These are phyloP conservation scores for Coracopsis vasa DNA, from an alignment of 2,113 vertebrate species.

Conservation along the genomic window DNA sequence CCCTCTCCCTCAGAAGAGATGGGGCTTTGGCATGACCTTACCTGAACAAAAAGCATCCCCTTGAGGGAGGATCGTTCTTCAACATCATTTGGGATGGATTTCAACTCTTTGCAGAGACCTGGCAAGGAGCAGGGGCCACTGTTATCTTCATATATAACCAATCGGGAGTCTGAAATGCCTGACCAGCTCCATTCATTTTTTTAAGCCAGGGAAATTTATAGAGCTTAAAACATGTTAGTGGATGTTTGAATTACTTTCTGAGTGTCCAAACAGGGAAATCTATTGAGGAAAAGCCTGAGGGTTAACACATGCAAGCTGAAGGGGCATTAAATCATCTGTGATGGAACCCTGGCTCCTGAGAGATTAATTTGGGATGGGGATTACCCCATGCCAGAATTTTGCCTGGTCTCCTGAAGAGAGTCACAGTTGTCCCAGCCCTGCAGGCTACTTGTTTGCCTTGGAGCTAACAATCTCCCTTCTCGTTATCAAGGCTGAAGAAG, in stretches of 20 bases:
- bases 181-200: neutral
- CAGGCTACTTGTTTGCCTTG: neutral
- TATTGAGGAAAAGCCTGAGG: neutral
- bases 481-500: slow-evolving; percentile 90
- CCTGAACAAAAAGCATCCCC: neutral
- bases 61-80: neutral
- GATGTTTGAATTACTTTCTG: neutral
- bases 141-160: neutral
- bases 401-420: neutral
- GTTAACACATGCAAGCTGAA: neutral
- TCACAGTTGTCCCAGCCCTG: neutral
- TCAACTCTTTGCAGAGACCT: neutral
- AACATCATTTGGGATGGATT: neutral
- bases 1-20: neutral
- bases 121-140: neutral
- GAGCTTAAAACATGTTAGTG: neutral
- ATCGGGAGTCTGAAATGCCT: neutral
- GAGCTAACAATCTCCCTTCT: slow-evolving; percentile 13
- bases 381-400: neutral
- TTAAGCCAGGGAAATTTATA: neutral
- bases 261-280: neutral
- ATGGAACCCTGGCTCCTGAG: neutral
- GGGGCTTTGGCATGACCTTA: neutral
- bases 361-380: neutral
- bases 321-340: neutral